These are phyloP conservation scores for Hippopotamus amphibius DNA, from an alignment of 2,113 vertebrate species.

Conservation along the genomic window DNA sequence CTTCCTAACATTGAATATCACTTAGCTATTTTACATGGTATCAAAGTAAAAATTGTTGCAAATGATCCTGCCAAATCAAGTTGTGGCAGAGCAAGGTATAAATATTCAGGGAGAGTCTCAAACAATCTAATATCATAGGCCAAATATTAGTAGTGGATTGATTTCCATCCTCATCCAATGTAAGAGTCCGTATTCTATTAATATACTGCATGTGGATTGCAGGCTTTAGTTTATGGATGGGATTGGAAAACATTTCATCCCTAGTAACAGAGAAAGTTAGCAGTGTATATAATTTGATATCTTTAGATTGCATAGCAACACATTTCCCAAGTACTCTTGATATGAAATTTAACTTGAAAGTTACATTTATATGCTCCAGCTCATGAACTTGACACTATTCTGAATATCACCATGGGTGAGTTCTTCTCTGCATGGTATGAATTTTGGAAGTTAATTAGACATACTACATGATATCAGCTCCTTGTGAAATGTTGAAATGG, in stretches of 20 bases:
- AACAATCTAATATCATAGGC: background rate
- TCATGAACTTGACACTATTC: conserved; percentile 39
- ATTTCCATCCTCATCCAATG: background rate
- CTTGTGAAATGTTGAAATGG: conserved; percentile 56
- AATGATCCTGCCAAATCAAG: background rate
- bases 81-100: background rate
- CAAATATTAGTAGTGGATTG: background rate
- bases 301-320: conserved; percentile 35
- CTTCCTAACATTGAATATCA: background rate
- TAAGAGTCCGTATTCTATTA: background rate
- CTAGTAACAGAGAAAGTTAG: background rate
- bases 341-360: conserved; percentile 64
- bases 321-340: conserved; percentile 47
- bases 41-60: background rate
- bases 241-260: background rate
- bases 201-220: background rate
- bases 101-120: background rate
- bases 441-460: conserved; percentile 67
- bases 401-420: conserved; percentile 11
- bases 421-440: conserved; percentile 2
- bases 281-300: conserved; percentile 9
- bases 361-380: conserved; percentile 14
- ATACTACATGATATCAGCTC: conserved; percentile 56
- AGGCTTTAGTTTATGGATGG: background rate
- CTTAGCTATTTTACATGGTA: background rate